Evolutionary conservation across 2,888 invertebrate species (phyloP).

Genomic region (Acrobasis suavella): DNA sequence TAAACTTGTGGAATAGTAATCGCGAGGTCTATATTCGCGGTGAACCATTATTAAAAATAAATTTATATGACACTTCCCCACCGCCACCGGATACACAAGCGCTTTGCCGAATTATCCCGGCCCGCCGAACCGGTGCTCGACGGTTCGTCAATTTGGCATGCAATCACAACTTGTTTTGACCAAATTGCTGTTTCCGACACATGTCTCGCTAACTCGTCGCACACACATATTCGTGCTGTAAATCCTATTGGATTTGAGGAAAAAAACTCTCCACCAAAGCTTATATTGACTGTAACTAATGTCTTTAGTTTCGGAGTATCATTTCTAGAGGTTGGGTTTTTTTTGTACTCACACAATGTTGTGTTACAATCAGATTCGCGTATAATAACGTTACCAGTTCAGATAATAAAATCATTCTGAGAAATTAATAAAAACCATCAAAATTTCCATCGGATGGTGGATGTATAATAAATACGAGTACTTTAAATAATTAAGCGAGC

Average conservation of each 20-base stretch:
- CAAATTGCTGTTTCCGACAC: slow-evolving; percentile 46
- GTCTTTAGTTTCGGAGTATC: not conserved
- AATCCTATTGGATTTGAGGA: not conserved
- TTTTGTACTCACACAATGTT: too few species aligned
- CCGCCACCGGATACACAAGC: slow-evolving; percentile 11
- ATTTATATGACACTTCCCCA: not conserved
- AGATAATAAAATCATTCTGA: too few species aligned
- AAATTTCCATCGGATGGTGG: too few species aligned
- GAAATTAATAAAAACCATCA: too few species aligned
- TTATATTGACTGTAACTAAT: slow-evolving; percentile 1
- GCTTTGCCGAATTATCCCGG: slow-evolving; percentile 29
- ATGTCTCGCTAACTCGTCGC: slow-evolving; percentile 29
- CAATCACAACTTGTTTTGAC: slow-evolving; percentile 45
- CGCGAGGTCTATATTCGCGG: too few species aligned
- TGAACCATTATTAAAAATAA: too few species aligned
- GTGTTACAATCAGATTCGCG: too few species aligned
- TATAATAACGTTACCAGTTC: too few species aligned
- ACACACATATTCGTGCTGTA: slow-evolving; percentile 22
- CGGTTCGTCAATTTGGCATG: slow-evolving; percentile 43
- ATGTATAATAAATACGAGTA: too few species aligned
- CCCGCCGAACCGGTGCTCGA: slow-evolving; percentile 40
- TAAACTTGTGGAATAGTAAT: too few species aligned
- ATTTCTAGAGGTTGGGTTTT: too few species aligned
- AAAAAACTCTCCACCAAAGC: not conserved
- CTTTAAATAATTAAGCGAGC: not conserved